Percentiles rank a stretch among this genome's conserved stretches.
Evolutionary conservation across 1,140 invertebrate species (phyloP).

Genomic region (Drosophila nasuta): DNA sequence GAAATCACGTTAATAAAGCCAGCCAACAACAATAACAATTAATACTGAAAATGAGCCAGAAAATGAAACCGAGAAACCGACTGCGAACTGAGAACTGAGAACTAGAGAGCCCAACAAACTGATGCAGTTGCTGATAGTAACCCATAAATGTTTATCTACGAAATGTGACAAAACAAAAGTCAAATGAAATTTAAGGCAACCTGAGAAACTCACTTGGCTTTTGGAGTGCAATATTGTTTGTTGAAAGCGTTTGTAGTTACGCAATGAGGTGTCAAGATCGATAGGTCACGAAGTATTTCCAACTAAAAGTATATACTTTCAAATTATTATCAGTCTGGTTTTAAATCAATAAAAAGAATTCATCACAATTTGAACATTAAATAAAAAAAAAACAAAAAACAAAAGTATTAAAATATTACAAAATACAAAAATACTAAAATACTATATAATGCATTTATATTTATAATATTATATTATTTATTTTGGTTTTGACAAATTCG

Average conservation of each 20-base stretch:
- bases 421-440: too few relatives aligned
- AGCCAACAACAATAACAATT: slow-evolving; percentile 10
- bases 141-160: slow-evolving; percentile 68
- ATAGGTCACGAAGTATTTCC: neutral
- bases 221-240: neutral
- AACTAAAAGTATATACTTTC: too few relatives aligned
- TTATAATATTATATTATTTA: too few relatives aligned
- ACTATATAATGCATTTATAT: too few relatives aligned
- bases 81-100: slow-evolving; percentile 38
- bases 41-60: slow-evolving; percentile 17
- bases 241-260: neutral
- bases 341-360: too few relatives aligned
- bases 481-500: too few relatives aligned
- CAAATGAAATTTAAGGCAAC: slow-evolving; percentile 22
- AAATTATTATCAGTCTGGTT: too few relatives aligned
- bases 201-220: slow-evolving; percentile 4
- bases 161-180: slow-evolving; percentile 44
- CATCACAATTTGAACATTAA: too few relatives aligned
- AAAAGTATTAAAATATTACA: too few relatives aligned
- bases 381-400: too few relatives aligned
- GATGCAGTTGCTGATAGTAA: slow-evolving; percentile 58
- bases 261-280: neutral
- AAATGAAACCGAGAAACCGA: slow-evolving; percentile 1
- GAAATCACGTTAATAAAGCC: slow-evolving; percentile 63
- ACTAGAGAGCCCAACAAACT: slow-evolving; percentile 43